Conservation (phyloP, 1,140 invertebrate genomes). For the Apocrypta bakeri region DNA sequence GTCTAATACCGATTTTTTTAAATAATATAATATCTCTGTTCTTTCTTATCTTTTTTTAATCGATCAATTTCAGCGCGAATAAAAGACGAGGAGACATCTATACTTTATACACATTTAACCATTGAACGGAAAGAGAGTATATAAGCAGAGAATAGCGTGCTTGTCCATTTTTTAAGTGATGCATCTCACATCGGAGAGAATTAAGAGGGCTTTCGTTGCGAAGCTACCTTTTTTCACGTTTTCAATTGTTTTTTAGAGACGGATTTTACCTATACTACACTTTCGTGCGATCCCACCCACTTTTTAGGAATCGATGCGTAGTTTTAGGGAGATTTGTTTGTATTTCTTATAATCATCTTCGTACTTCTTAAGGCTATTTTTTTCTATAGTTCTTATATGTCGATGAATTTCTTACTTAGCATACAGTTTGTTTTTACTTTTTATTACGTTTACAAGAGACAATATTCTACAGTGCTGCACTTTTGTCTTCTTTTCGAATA, state of each 20-base stretch:
- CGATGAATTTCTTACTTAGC: conserved; percentile 67
- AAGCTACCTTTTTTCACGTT: conserved; percentile 48
- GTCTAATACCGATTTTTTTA: conserved; percentile 41
- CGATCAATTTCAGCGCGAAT: conserved; percentile 49
- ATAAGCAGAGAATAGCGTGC: conserved; percentile 39
- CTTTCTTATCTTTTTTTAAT: conserved; percentile 57
- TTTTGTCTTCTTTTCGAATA: conserved; percentile 45
- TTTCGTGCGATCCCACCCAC: conserved; percentile 62
- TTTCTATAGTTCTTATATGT: conserved; percentile 66
- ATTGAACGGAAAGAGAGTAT: conserved; percentile 24
- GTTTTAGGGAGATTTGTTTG: conserved; percentile 68
- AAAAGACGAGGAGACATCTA: conserved; percentile 40
- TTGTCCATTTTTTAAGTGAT: conserved; percentile 31
- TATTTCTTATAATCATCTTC: conserved; percentile 70
- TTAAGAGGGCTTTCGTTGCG: conserved; percentile 31
- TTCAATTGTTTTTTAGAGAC: conserved; percentile 46
- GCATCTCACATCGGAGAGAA: conserved; percentile 42
- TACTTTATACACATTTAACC: conserved; percentile 48
- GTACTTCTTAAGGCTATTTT: conserved; percentile 66
- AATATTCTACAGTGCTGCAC: conserved; percentile 49
- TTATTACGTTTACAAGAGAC: conserved; percentile 61
- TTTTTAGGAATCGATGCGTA: conserved; percentile 65
- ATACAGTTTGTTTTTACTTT: conserved; percentile 71
- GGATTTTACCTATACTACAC: conserved; percentile 49
- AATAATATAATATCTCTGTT: conserved; percentile 44